phyloP scores from a whole-genome alignment of 2,113 vertebrate genomes.

The Melanostigma gelatinosum region DNA sequence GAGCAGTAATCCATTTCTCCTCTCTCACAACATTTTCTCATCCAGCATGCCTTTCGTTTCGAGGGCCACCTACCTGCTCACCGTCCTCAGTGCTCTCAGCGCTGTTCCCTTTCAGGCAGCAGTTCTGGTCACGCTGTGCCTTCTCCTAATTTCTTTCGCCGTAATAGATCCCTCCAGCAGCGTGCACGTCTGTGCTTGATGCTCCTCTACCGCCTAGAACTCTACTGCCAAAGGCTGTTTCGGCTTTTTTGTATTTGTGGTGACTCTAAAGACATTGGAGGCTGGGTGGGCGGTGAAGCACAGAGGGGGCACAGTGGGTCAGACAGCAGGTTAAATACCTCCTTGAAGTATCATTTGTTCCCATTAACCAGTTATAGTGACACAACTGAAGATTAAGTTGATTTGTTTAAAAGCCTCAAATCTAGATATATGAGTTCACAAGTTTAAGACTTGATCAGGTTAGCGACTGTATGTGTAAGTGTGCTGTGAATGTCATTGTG shows the following conservation, averaged over 20 bases:
- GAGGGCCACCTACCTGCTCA: conserved; percentile 79
- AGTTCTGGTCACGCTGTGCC: conserved; percentile 70
- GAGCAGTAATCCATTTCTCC: conserved; percentile 9
- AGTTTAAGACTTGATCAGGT: background rate
- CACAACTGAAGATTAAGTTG: background rate
- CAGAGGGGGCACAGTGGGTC: conserved; percentile 26
- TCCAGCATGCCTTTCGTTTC: conserved; percentile 21
- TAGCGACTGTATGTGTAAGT: background rate
- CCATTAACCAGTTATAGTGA: conserved; percentile 5
- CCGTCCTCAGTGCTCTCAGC: conserved; percentile 67
- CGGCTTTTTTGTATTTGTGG: conserved; percentile 70
- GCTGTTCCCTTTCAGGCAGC: conserved; percentile 69
- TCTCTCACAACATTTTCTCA: conserved; percentile 34
- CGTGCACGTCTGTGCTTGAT: conserved; percentile 57
- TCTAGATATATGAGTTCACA: background rate
- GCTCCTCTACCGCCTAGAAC: conserved; percentile 64
- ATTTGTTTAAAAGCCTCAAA: conserved; percentile 2
- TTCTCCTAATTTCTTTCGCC: conserved; percentile 63
- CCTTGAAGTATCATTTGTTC: conserved; percentile 10
- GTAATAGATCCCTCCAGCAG: conserved; percentile 81
- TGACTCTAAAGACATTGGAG: conserved; percentile 66
- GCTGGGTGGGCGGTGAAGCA: conserved; percentile 61
- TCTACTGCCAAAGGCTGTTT: conserved; percentile 75
- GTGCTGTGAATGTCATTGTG: background rate
- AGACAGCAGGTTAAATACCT: conserved; percentile 60